Conservation (phyloP, 2,888 invertebrate species). For the Urechis unicinctus region DNA sequence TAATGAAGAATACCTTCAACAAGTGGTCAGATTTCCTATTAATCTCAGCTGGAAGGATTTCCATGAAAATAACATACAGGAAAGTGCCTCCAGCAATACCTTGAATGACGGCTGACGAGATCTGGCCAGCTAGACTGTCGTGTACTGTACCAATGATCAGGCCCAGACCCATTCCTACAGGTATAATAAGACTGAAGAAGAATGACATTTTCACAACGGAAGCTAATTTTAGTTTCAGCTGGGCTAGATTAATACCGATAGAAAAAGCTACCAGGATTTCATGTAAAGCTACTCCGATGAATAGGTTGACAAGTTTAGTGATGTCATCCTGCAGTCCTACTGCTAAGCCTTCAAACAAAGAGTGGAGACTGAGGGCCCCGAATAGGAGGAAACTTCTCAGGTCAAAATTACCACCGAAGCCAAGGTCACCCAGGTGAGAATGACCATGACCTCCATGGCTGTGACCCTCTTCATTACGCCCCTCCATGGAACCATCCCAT, state of each 20-base stretch:
- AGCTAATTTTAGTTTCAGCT: constrained; percentile 23
- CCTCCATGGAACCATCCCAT: not conserved
- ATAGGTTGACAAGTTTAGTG: constrained; percentile 28
- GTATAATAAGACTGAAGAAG: constrained; percentile 38
- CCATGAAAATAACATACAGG: constrained; percentile 44
- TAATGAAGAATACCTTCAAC: constrained; percentile 27
- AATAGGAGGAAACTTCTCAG: constrained; percentile 35
- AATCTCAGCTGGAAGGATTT: constrained; percentile 35
- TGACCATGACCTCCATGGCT: constrained; percentile 19
- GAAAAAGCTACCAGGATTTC: constrained; percentile 41
- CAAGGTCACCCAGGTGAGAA: constrained; percentile 13
- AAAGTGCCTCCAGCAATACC: constrained; percentile 45
- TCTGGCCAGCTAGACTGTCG: constrained; percentile 20
- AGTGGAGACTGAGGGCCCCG: constrained; percentile 42
- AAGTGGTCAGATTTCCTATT: constrained; percentile 16
- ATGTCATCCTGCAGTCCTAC: constrained; percentile 40
- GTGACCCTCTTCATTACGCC: not conserved
- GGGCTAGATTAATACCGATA: constrained; percentile 40
- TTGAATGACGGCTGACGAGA: constrained; percentile 39
- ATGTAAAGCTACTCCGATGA: constrained; percentile 42
- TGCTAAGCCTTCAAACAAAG: constrained; percentile 47
- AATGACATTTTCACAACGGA: constrained; percentile 29
- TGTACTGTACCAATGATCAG: constrained; percentile 24
- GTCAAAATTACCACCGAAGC: constrained; percentile 12
- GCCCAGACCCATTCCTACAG: constrained; percentile 39